Evolutionary conservation across 2,113 vertebrate genomes (phyloP).

Genomic region (Mesoclemmys tuberculata): DNA sequence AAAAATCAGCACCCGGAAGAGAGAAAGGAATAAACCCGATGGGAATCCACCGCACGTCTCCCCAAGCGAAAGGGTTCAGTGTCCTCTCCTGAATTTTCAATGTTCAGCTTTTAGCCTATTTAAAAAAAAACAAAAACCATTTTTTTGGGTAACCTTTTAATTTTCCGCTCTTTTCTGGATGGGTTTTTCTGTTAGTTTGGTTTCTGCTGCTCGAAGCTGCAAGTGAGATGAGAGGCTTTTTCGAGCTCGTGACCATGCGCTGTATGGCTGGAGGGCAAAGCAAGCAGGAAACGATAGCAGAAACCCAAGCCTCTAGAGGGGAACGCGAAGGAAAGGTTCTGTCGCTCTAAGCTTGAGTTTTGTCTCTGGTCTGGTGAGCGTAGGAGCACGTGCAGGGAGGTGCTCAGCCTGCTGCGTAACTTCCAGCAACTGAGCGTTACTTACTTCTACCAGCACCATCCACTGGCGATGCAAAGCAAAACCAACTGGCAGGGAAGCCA

Average conservation of each 20-base stretch:
- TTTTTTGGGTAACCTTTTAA: slow-evolving; percentile 85
- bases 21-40: slow-evolving; percentile 65
- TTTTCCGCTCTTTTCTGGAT: slow-evolving; percentile 94
- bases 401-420: slow-evolving; percentile 50
- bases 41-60: slow-evolving; percentile 68
- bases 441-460: slow-evolving; percentile 77
- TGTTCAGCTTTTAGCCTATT: slow-evolving; percentile 91
- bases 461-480: slow-evolving; percentile 75
- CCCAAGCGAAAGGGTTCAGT: slow-evolving; percentile 80
- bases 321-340: slow-evolving; percentile 27
- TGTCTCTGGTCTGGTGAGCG: slow-evolving; percentile 72
- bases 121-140: slow-evolving; percentile 69
- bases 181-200: slow-evolving; percentile 85
- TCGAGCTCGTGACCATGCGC: not conserved
- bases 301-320: slow-evolving; percentile 1
- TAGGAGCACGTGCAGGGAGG: slow-evolving; percentile 63
- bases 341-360: slow-evolving; percentile 6
- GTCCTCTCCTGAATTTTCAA: slow-evolving; percentile 88
- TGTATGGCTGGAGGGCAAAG: slow-evolving; percentile 17
- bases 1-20: slow-evolving; percentile 81
- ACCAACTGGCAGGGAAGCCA: slow-evolving; percentile 73
- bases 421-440: slow-evolving; percentile 85
- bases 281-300: slow-evolving; percentile 26
- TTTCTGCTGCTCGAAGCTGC: slow-evolving; percentile 80
- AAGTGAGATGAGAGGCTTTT: slow-evolving; percentile 56